Base-by-base conservation (phyloP, 2,888 invertebrate species). In the Pandemis cinnamomeana region DNA sequence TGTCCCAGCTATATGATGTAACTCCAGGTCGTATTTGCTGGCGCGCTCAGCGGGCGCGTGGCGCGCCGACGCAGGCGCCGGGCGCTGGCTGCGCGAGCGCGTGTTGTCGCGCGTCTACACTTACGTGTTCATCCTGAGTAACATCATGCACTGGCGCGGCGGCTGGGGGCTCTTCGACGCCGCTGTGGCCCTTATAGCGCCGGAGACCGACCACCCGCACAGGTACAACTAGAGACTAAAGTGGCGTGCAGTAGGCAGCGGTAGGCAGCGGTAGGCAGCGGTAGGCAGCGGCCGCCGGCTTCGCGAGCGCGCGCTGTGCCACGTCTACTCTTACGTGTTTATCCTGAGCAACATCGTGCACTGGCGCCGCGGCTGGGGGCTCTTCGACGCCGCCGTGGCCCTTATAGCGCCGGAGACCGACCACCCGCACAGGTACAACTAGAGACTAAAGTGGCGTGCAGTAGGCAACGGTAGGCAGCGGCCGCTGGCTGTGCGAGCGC, bases 131-230 rank as follows among this genome's bases (percentile, higher is more conserved):
- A 96, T 96, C 0, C 92, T 97, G 77, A 95, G 97, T 76, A 97
- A 97, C 88, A 97, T 98, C 20, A 98, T 97, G 91, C 97, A 97
- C 81, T 98, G 98, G 98, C 94, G 97, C 0, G 98, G 98, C 0
- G 96, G 97, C n/a, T 98, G 97, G 97, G 95, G 95, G 1, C 87
- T 96, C 5, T 91, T 98, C 79, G 97, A 98, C 80, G 86, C 95
- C 71, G 92, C 95, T 76, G 90, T 96, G 60, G 95, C 95, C 70
- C 95, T 95, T 4, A 92, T 89, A 5, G 60, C 89, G 5, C 90
- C 89, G 0, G 79, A 87, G 10, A 75, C 75, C 0, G 36, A 80
- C 0, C 85, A 92, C 72, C 88, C 88, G 46, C 88, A 91, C 71
- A 88, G 89, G 93, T 92, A 20, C 20, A 20, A 0, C 20, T 0